phyloP scores from a whole-genome alignment of 2,888 invertebrate species.

The Globia sparganii region DNA sequence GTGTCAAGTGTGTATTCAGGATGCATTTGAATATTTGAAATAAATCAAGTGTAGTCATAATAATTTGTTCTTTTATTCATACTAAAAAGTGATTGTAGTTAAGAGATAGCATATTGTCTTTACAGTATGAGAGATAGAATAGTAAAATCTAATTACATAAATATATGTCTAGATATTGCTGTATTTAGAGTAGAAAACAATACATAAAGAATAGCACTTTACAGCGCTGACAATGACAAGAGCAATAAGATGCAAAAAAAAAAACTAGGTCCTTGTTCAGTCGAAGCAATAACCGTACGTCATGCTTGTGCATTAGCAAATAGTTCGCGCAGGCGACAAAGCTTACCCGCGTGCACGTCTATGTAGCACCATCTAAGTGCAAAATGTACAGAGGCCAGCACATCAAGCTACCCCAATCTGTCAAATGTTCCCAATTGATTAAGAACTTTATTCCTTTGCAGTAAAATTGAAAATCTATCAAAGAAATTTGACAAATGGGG shows the following conservation, averaged over 20 bases:
- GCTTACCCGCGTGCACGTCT: neutral
- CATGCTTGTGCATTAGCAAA: neutral
- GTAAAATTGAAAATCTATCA: no score
- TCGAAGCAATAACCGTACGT: neutral
- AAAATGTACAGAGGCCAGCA: no score
- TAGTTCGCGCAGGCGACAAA: neutral
- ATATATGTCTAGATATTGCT: constrained; percentile 16
- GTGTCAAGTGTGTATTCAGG: constrained; percentile 25
- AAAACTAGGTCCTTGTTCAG: neutral
- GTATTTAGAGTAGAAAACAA: constrained; percentile 3
- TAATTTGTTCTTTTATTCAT: constrained; percentile 39
- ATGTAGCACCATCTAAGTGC: neutral
- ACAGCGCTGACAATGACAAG: constrained; percentile 11
- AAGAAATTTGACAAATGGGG: no score
- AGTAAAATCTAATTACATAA: neutral
- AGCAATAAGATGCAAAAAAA: neutral
- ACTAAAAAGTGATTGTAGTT: constrained; percentile 12
- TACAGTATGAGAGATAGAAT: neutral
- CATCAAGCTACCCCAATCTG: no score
- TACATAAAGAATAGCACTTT: neutral
- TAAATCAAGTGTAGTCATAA: constrained; percentile 34
- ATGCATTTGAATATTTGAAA: constrained; percentile 21
- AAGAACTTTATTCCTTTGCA: no score
- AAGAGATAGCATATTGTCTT: neutral
- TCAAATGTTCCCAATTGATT: no score